Evolutionary conservation across 2,888 invertebrate species (phyloP).

Genomic region (Cheilosia soror): DNA sequence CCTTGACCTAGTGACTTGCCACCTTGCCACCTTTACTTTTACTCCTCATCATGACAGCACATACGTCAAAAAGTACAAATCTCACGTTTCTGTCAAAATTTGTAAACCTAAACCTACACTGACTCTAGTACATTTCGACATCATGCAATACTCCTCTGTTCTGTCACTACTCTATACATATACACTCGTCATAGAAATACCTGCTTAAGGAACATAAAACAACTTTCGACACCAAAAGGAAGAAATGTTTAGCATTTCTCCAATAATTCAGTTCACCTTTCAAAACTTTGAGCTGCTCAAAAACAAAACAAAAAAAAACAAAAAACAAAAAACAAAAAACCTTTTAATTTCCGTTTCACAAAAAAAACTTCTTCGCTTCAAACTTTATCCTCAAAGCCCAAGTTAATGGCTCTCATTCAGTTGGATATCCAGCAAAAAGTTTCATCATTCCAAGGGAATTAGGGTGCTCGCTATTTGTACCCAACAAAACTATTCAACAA

Average conservation of each 20-base stretch:
- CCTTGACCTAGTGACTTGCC: too few relatives aligned
- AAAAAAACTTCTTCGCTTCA: constrained; percentile 41
- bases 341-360: constrained; percentile 64
- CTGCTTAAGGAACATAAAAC: not conserved
- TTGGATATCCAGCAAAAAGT: constrained; percentile 37
- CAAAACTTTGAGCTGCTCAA: not conserved
- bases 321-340: constrained; percentile 20
- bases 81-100: too few relatives aligned
- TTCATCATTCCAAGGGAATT: constrained; percentile 49
- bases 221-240: not conserved
- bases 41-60: too few relatives aligned
- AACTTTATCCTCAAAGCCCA: constrained; percentile 43
- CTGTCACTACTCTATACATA: not conserved
- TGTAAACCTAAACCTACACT: too few relatives aligned
- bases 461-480: constrained; percentile 7
- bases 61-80: too few relatives aligned
- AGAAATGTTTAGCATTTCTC: not conserved
- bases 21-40: too few relatives aligned
- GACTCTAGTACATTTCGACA: too few relatives aligned
- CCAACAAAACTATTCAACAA: constrained; percentile 19
- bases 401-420: constrained; percentile 54
- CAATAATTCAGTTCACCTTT: constrained; percentile 49
- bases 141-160: not conserved
- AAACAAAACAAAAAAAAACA: not conserved
- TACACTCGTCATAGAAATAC: not conserved